A percentile compares a stretch with the other conserved stretches of the same genome.
phyloP scores from a whole-genome alignment of 2,888 invertebrate species.

The Gibbula magus region DNA sequence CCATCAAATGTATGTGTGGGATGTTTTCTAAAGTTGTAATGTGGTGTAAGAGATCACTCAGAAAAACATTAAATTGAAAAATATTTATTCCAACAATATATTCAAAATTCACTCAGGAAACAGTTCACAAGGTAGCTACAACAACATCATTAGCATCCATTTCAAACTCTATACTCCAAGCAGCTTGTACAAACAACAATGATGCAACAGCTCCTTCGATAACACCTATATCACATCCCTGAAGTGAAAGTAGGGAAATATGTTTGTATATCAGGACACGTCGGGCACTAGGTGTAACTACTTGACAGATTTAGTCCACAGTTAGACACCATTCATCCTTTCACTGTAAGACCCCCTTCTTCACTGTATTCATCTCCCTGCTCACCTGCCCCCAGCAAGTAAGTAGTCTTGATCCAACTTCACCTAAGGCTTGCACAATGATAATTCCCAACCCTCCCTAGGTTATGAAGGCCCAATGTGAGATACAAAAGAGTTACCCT shows the following conservation, averaged over 20 bases:
- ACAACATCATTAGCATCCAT: constrained; percentile 4
- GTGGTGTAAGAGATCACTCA: too few species aligned
- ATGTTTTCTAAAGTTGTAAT: too few species aligned
- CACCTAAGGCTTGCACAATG: constrained; percentile 11
- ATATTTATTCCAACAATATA: too few species aligned
- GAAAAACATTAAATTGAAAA: too few species aligned
- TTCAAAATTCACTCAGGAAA: too few species aligned
- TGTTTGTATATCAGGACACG: too few species aligned
- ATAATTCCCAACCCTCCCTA: not conserved
- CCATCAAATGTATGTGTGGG: too few species aligned
- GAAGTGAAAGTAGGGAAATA: too few species aligned
- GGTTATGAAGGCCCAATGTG: too few species aligned
- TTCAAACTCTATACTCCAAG: not conserved
- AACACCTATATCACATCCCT: not conserved
- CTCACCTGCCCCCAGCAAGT: not conserved
- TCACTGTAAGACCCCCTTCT: not conserved
- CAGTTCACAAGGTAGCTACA: too few species aligned
- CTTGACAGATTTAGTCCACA: not conserved
- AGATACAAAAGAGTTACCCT: too few species aligned
- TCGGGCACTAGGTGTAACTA: not conserved
- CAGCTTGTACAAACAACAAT: not conserved
- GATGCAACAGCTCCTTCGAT: not conserved
- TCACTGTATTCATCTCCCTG: not conserved
- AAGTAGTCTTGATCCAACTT: not conserved
- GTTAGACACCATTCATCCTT: not conserved